Conservation (phyloP, 1,140 invertebrate genomes). For the Lepidurus arcticus region DNA sequence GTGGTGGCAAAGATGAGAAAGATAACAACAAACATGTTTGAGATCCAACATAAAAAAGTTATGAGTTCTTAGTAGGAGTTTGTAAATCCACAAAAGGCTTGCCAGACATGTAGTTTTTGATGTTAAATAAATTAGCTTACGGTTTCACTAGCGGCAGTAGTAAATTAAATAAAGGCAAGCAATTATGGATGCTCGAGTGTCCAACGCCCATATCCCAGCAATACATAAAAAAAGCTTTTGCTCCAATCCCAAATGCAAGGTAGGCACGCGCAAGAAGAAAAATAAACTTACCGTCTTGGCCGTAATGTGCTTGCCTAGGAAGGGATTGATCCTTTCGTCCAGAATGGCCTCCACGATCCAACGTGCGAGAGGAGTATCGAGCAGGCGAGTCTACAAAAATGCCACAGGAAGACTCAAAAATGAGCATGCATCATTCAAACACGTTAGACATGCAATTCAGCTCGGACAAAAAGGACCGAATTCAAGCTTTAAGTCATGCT, state of each 20-base stretch:
- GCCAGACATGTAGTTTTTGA: no score
- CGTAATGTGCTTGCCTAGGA: constrained; percentile 33
- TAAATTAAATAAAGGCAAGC: not conserved
- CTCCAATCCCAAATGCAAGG: no score
- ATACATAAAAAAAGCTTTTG: not conserved
- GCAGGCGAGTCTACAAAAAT: constrained; percentile 35
- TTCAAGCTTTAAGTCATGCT: not conserved
- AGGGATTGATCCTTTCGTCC: constrained; percentile 35
- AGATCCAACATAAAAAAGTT: no score
- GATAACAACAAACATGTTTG: not conserved
- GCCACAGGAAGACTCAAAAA: constrained; percentile 23
- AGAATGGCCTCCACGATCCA: constrained; percentile 32
- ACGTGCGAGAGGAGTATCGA: constrained; percentile 35
- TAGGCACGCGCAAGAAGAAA: not conserved
- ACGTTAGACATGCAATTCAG: constrained; percentile 3
- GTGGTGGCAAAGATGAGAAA: not conserved
- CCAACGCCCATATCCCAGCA: not conserved
- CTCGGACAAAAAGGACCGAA: not conserved
- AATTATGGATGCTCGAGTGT: not conserved
- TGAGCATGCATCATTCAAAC: not conserved
- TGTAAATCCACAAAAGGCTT: no score
- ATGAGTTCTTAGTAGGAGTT: no score
- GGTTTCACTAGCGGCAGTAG: not conserved
- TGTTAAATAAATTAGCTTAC: not conserved
- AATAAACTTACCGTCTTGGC: constrained; percentile 1